A percentile compares a stretch with the other conserved stretches of the same genome.
Evolutionary conservation across 2,113 vertebrate species (phyloP).

Genomic region (Tiliqua scincoides): DNA sequence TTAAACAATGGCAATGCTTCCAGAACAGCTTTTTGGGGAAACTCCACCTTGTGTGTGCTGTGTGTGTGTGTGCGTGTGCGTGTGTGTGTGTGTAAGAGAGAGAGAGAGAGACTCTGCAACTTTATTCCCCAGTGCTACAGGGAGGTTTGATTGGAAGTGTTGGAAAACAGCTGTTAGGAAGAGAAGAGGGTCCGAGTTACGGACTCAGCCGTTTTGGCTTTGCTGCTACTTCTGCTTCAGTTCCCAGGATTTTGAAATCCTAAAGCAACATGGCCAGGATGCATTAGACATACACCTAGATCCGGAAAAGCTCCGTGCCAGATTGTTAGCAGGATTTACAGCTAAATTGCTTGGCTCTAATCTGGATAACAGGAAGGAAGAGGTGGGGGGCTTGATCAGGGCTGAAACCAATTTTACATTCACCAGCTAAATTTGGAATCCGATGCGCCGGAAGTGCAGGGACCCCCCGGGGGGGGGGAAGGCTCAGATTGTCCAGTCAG

Average conservation of each 20-base stretch:
- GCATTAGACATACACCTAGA: slow-evolving; percentile 30
- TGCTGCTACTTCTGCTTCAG: not conserved
- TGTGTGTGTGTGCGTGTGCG: not conserved
- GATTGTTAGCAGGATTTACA: not conserved
- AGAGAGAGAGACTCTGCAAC: not conserved
- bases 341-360: not conserved
- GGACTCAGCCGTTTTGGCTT: not conserved
- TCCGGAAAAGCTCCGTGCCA: not conserved
- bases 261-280: slow-evolving; percentile 22
- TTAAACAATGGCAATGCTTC: not conserved
- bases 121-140: not conserved
- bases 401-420: not conserved
- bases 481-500: not conserved
- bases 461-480: too few relatives aligned
- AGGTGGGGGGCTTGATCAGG: not conserved
- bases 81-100: not conserved
- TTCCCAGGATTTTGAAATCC: slow-evolving; percentile 30
- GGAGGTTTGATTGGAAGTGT: slow-evolving; percentile 7
- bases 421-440: not conserved
- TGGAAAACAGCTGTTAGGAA: slow-evolving; percentile 23
- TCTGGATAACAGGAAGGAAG: slow-evolving; percentile 11
- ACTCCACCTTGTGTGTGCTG: not conserved
- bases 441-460: not conserved
- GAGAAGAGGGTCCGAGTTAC: slow-evolving; percentile 1
- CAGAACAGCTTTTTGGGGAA: not conserved